Conservation (phyloP, 2,797 vertebrate genomes). For the Lindbergichthys nudifrons region DNA sequence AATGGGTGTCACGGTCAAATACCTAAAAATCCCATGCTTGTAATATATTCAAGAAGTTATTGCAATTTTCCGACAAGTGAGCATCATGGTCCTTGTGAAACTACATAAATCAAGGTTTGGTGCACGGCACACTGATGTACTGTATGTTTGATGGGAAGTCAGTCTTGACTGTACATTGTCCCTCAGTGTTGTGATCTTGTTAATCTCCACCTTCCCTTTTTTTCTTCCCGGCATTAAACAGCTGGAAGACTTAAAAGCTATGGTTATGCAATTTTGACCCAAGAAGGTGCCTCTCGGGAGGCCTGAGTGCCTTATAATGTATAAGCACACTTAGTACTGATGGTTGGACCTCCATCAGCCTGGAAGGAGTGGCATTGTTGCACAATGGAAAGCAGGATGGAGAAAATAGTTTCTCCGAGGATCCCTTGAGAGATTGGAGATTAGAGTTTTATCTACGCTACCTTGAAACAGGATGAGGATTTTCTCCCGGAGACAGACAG, state of each 20-base stretch:
- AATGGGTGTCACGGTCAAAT: slow-evolving; percentile 40
- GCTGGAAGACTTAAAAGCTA: slow-evolving; percentile 44
- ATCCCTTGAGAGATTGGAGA: slow-evolving; percentile 66
- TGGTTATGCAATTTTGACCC: slow-evolving; percentile 60
- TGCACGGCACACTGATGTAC: background rate
- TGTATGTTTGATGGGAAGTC: slow-evolving; percentile 16
- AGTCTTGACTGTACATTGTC: slow-evolving; percentile 11
- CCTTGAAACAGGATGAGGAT: slow-evolving; percentile 57
- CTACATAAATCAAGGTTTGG: slow-evolving; percentile 31
- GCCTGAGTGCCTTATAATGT: slow-evolving; percentile 58
- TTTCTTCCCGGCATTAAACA: slow-evolving; percentile 46
- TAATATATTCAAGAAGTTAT: slow-evolving; percentile 7
- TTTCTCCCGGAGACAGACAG: slow-evolving; percentile 42
- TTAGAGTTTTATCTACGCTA: slow-evolving; percentile 59
- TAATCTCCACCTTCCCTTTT: slow-evolving; percentile 29
- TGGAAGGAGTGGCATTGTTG: slow-evolving; percentile 46
- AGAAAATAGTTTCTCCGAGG: slow-evolving; percentile 61
- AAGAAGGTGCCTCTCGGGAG: slow-evolving; percentile 41
- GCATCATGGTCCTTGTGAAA: slow-evolving; percentile 42
- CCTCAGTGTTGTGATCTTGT: slow-evolving; percentile 34
- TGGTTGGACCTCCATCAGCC: slow-evolving; percentile 35
- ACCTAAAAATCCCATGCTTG: slow-evolving; percentile 26
- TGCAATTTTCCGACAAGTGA: slow-evolving; percentile 36
- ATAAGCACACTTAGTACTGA: slow-evolving; percentile 56
- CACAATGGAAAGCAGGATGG: slow-evolving; percentile 49